Evolutionary conservation across 2,797 vertebrate genomes (phyloP).

Genomic region (Hafferia zeledoni): DNA sequence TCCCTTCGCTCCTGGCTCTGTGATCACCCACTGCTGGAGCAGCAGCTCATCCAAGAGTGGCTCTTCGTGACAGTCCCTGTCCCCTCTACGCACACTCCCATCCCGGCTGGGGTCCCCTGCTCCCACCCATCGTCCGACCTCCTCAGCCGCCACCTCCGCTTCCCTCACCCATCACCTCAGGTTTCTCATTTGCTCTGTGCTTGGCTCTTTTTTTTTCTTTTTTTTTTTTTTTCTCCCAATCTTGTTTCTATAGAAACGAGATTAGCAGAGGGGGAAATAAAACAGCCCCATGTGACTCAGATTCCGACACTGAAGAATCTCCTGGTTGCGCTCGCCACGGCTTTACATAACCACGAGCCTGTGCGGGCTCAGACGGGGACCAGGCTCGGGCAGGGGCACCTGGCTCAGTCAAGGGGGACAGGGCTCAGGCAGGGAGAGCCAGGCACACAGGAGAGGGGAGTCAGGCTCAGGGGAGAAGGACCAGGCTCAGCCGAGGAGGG

Average conservation of each 20-base stretch:
- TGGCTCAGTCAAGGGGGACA: neutral
- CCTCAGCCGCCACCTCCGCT: slow-evolving; percentile 42
- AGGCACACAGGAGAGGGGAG: neutral
- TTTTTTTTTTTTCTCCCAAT: slow-evolving; percentile 62
- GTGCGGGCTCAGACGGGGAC: accelerated
- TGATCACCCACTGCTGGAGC: neutral
- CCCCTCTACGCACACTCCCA: neutral
- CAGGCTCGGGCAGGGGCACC: accelerated
- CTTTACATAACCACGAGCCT: slow-evolving; percentile 68
- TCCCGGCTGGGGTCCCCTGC: neutral
- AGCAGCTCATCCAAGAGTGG: neutral
- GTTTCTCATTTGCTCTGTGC: slow-evolving; percentile 28
- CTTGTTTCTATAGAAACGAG: slow-evolving; percentile 81
- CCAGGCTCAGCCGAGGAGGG: neutral
- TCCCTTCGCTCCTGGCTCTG: neutral
- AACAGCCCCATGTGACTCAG: slow-evolving; percentile 78
- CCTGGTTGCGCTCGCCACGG: neutral
- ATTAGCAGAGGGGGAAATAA: slow-evolving; percentile 77
- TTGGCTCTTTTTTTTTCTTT: slow-evolving; percentile 26
- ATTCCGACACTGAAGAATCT: slow-evolving; percentile 78
- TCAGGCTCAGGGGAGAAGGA: neutral
- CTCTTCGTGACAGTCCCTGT: neutral
- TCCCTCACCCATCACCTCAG: slow-evolving; percentile 70
- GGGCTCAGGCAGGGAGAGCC: too few relatives aligned
- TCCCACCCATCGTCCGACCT: neutral